These are phyloP conservation scores for Corydoras sp. DNA, from an alignment of 2,113 vertebrate species.

Conservation along the genomic window DNA sequence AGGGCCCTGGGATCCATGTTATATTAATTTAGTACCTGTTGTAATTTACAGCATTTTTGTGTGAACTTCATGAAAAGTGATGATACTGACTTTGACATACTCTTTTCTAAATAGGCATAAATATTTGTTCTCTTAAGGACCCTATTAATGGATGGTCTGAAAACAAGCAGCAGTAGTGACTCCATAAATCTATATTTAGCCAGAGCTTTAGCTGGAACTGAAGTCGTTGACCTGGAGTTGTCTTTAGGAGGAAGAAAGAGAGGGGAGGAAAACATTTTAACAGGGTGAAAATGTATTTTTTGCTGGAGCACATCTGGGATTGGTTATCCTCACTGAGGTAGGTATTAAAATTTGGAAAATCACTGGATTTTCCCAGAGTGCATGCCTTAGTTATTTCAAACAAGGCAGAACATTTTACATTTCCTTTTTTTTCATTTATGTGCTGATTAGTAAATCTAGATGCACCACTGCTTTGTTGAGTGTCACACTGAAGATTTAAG, in stretches of 20 bases:
- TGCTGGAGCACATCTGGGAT: slow-evolving; percentile 53
- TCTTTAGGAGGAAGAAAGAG: slow-evolving; percentile 30
- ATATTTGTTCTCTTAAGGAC: slow-evolving; percentile 40
- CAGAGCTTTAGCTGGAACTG: slow-evolving; percentile 34
- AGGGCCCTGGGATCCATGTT: slow-evolving; percentile 20
- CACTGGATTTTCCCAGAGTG: slow-evolving; percentile 47
- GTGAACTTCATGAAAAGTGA: slow-evolving; percentile 17
- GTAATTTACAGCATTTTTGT: slow-evolving; percentile 20
- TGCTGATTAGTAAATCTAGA: slow-evolving; percentile 26
- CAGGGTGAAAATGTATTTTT: slow-evolving; percentile 44
- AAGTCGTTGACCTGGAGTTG: slow-evolving; percentile 46
- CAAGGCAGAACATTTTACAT: slow-evolving; percentile 53
- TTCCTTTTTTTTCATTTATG: slow-evolving; percentile 36
- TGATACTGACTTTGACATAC: slow-evolving; percentile 29
- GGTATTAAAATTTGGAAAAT: slow-evolving; percentile 54
- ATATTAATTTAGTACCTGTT: slow-evolving; percentile 40
- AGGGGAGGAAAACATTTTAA: slow-evolving; percentile 38
- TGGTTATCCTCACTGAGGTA: slow-evolving; percentile 52
- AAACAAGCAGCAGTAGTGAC: slow-evolving; percentile 45
- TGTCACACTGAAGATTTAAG: neutral
- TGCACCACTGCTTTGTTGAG: neutral
- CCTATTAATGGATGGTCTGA: slow-evolving; percentile 38
- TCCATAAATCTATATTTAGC: slow-evolving; percentile 47
- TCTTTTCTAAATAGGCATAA: slow-evolving; percentile 36
- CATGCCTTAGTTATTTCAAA: slow-evolving; percentile 51